Base-by-base conservation (phyloP, 2,888 invertebrate genomes). In the Agrotis segetum region DNA sequence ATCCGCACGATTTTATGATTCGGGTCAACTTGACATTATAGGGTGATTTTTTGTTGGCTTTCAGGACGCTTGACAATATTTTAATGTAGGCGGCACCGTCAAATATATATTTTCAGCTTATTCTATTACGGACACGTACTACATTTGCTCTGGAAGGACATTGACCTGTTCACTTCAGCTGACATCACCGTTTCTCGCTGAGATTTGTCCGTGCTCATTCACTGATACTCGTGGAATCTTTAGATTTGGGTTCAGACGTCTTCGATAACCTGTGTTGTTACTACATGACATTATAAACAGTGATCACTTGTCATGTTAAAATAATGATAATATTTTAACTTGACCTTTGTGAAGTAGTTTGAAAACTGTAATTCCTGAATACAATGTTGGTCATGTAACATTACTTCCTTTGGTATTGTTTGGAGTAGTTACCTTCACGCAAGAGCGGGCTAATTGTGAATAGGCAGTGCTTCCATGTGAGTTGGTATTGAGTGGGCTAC, bases 1-100 rank as follows among this genome's bases (percentile, higher is more conserved):
- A 81, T 79, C 70, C 75, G 70, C 56, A 70, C 76, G 74, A 68
- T 78, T 67, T 75, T 77, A 72, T 77, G 74, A 82, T 77, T 81
- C 61, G 49, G 84, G 81, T 84, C 86, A 83, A 75, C 67, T 76
- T 71, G 67, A 78, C 63, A 64, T 47, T 71, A 73, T 67, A 65
- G 46, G 60, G 79, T 62, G 55, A 17, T 67, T 67, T 74, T 66
- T 68, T 64, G 61, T 56, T 71, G 53, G 56, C 65, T 64, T 78
- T 78, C 67, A 68, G 60, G 60, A 60, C 53, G 55, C 34, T 24
- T 71, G n/a, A 49, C 34, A 59, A 44, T 50, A 59, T 63, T 63
- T 63, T 46, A 21, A 53, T 21, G 69, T 64, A 52, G 65, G 64
- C n/a, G 53, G 21, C 50, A 29, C 24, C 16, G 52, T 65, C 29